Evolutionary conservation across 92 coral and sea anemone genomes (phyloP).

Genomic region (Palythoa grandiflora): DNA sequence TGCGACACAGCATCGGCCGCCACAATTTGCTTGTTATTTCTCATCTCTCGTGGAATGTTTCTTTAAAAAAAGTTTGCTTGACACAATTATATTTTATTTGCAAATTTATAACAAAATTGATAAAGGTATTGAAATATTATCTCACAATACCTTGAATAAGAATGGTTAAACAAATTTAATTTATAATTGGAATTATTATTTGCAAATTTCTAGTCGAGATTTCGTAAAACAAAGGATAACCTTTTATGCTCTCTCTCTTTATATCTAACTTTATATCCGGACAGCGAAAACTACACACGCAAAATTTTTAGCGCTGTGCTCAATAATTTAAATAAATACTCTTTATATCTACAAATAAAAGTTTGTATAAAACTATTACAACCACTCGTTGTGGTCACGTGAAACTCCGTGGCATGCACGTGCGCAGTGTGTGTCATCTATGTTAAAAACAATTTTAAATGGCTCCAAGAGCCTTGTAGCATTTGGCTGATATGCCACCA

Average conservation of each 20-base stretch:
- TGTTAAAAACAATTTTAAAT: conserved; percentile 22
- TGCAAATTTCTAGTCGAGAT: conserved; percentile 40
- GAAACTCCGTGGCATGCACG: conserved; percentile 22
- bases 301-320: conserved; percentile 29
- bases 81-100: neutral
- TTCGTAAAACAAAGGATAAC: conserved; percentile 29
- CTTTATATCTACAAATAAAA: conserved; percentile 53
- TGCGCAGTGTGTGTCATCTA: conserved; percentile 40
- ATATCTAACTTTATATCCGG: conserved; percentile 11
- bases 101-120: conserved; percentile 32
- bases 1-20: neutral
- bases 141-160: conserved; percentile 13
- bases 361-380: conserved; percentile 44
- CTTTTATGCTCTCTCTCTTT: neutral
- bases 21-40: neutral
- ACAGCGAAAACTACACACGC: conserved; percentile 14
- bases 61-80: conserved; percentile 14
- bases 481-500: neutral
- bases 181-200: neutral
- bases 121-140: neutral
- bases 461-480: conserved; percentile 26
- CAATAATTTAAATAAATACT: conserved; percentile 48
- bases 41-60: neutral
- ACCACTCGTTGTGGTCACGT: conserved; percentile 37
- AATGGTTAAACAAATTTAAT: neutral